These are phyloP conservation scores for Melinaea marsaeus DNA, from an alignment of 2,888 invertebrate species.

Conservation along the genomic window DNA sequence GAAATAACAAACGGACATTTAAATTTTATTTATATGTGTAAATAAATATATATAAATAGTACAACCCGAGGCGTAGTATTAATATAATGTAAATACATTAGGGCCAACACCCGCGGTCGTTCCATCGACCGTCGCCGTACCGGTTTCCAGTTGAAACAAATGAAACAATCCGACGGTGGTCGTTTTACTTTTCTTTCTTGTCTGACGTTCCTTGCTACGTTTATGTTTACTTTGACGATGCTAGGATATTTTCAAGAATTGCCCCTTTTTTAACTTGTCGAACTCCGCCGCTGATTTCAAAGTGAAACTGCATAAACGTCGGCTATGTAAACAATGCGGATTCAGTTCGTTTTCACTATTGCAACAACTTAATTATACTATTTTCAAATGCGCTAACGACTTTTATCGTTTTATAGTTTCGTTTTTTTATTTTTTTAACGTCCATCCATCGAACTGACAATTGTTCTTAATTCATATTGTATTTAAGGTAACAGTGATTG, in stretches of 20 bases:
- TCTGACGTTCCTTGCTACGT: conserved; percentile 46
- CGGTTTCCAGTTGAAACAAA: conserved; percentile 72
- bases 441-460: not conserved
- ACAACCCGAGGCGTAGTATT: not conserved
- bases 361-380: conserved; percentile 20
- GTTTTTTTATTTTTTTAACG: not conserved
- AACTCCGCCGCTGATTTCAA: conserved; percentile 24
- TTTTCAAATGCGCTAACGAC: conserved; percentile 12
- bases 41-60: too few relatives aligned
- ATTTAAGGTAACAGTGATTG: not conserved
- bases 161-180: conserved; percentile 52
- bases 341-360: conserved; percentile 21
- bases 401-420: conserved; percentile 7
- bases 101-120: conserved; percentile 53
- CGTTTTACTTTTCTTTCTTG: conserved; percentile 52
- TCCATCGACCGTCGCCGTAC: conserved; percentile 53
- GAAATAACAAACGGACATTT: too few relatives aligned
- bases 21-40: too few relatives aligned
- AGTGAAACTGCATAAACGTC: conserved; percentile 23
- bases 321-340: conserved; percentile 19
- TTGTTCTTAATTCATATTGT: not conserved
- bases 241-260: conserved; percentile 24
- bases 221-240: conserved; percentile 34
- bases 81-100: conserved; percentile 37
- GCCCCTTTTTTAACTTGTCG: conserved; percentile 15